Evolutionary conservation across 2,888 invertebrate species (phyloP), one percentile per base, ranked within the genome.

Genomic region (Trachelus iudaicus): DNA sequence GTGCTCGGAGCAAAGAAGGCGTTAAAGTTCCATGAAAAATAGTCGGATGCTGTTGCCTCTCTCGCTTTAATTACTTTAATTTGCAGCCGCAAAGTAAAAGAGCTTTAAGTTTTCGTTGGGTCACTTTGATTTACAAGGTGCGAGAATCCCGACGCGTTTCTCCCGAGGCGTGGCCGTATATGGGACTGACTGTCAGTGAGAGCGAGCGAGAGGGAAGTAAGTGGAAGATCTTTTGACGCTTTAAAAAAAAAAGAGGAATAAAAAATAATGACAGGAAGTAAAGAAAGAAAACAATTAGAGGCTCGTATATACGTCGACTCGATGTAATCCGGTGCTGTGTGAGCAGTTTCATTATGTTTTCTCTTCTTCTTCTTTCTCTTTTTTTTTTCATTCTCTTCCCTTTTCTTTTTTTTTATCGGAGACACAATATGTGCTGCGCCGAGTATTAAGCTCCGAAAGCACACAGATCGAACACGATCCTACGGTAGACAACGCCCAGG

Each of bases 401-500:
- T 15, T 56, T 56, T 56, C 15, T 6, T 9, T 23, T 6, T 9
- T 23, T 56, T 56, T 56, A 56, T 56, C 9, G 23, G 56, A 56
- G 56, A 56, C 56, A 56, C 56, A 56, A 56, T 56, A 56, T 56
- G 56, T 56, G 56, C 56, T 56, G 56, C 56, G 56, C 56, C 23
- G 56, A 56, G 56, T 23, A 56, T 56, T 56, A 23, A 56, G 56
- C 56, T 56, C 73, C 78, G 73, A 69, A 71, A 33, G 71, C 69
- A 31, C 68, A 35, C 69, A 75, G 82, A 81, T 81, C 78, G 82
- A 81, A 81, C 79, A 77, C 69, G 76, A 81, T 79, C 76, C 76
- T 77, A 75, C 78, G 74, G 77, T 80, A 82, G 83, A 83, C 83
- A 83, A 83, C 79, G 77, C 69, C 80, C 79, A 81, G 33, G 79